Evolutionary conservation across 2,888 invertebrate species (phyloP).

Genomic region (Atethmia centrago): DNA sequence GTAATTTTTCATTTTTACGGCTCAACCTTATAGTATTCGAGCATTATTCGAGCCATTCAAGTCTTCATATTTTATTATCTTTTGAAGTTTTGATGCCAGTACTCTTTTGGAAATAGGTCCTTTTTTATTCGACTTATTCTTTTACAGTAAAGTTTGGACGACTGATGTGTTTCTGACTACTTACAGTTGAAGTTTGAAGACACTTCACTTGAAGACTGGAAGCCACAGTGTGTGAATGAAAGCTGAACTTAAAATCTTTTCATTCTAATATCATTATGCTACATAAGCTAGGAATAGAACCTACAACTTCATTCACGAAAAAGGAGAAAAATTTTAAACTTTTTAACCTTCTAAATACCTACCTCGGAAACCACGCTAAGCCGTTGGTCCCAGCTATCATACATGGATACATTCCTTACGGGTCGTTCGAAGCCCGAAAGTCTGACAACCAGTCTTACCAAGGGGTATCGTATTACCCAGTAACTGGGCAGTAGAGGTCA

Average conservation of each 20-base stretch:
- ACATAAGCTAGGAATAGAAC: too few relatives aligned
- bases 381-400: too few relatives aligned
- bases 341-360: too few relatives aligned
- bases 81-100: constrained; percentile 16
- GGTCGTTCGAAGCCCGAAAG: too few relatives aligned
- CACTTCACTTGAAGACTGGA: neutral
- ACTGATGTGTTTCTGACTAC: constrained; percentile 15
- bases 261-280: neutral
- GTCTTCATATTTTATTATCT: constrained; percentile 36
- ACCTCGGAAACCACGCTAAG: too few relatives aligned
- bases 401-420: too few relatives aligned
- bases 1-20: constrained; percentile 50
- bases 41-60: constrained; percentile 10
- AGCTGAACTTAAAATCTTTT: neutral
- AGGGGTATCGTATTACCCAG: too few relatives aligned
- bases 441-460: too few relatives aligned
- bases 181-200: neutral
- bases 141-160: neutral
- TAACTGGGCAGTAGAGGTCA: too few relatives aligned
- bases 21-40: neutral
- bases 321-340: too few relatives aligned
- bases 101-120: constrained; percentile 13
- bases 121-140: constrained; percentile 23
- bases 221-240: neutral
- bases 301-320: neutral